These are phyloP conservation scores for Chrysolina haemoptera DNA, from an alignment of 2,888 invertebrate genomes.

Conservation along the genomic window DNA sequence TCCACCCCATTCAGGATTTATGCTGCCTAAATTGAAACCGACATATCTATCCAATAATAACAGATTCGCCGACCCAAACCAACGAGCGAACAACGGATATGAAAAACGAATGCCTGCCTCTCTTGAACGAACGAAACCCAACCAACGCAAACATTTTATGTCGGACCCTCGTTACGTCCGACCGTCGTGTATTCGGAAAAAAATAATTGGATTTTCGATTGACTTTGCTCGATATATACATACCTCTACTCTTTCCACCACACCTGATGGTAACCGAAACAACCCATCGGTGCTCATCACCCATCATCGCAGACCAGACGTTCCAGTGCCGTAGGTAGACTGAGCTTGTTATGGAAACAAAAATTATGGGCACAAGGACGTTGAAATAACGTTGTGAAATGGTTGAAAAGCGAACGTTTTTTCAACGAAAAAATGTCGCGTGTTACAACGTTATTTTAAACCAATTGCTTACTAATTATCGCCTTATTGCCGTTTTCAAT, in stretches of 20 bases:
- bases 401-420: no score
- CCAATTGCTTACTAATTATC: no score
- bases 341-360: no score
- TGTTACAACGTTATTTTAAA: no score
- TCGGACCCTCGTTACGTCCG: constrained; percentile 43
- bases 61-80: neutral
- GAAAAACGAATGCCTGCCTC: constrained; percentile 1
- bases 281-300: neutral
- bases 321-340: neutral
- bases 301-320: neutral
- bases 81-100: constrained; percentile 31
- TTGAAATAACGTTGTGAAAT: no score
- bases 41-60: neutral
- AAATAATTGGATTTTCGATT: constrained; percentile 53
- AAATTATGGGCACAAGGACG: no score
- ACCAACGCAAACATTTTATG: constrained; percentile 28
- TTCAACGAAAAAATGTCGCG: no score
- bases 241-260: constrained; percentile 35
- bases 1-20: constrained; percentile 1
- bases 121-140: neutral
- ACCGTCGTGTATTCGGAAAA: constrained; percentile 42
- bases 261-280: constrained; percentile 19
- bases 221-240: constrained; percentile 43
- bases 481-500: no score
- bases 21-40: neutral